These are phyloP conservation scores for Drosophila tristis DNA, from an alignment of 1,140 invertebrate species.

Conservation along the genomic window DNA sequence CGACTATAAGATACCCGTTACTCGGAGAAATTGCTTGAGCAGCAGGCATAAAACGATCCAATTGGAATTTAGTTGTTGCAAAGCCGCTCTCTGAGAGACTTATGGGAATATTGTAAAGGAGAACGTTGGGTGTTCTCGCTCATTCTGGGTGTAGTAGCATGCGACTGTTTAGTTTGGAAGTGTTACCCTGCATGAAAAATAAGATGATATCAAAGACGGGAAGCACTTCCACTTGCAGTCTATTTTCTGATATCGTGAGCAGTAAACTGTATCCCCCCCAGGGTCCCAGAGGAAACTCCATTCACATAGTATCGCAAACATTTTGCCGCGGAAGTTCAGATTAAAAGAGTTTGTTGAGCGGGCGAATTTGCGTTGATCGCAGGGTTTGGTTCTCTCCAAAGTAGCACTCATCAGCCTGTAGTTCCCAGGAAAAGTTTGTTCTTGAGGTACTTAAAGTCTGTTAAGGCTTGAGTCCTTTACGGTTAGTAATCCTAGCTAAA, in stretches of 20 bases:
- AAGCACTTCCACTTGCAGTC: not conserved
- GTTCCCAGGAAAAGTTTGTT: constrained; percentile 31
- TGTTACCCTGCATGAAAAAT: too few species aligned
- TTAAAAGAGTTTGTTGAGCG: not conserved
- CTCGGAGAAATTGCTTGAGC: too few species aligned
- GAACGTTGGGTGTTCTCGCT: too few species aligned
- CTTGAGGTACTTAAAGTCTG: constrained; percentile 14
- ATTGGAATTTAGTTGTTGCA: too few species aligned
- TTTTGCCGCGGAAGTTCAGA: constrained; percentile 8
- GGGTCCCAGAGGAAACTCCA: not conserved
- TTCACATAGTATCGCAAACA: constrained; percentile 6
- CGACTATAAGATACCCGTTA: too few species aligned
- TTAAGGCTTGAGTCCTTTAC: constrained; percentile 9
- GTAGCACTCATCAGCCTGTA: not conserved
- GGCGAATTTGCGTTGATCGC: constrained; percentile 7
- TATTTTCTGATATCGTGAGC: constrained; percentile 19
- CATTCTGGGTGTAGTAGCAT: too few species aligned
- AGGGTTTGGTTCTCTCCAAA: not conserved
- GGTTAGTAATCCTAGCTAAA: constrained; percentile 26
- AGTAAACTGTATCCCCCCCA: not conserved
- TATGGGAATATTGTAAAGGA: too few species aligned
- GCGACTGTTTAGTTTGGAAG: too few species aligned
- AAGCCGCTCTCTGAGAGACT: too few species aligned
- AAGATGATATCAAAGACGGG: not conserved
- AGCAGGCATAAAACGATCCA: too few species aligned